Percentiles rank a stretch among this genome's conserved stretches.
phyloP scores from a whole-genome alignment of 2,888 invertebrate genomes.

The Drosophila meridiana region DNA sequence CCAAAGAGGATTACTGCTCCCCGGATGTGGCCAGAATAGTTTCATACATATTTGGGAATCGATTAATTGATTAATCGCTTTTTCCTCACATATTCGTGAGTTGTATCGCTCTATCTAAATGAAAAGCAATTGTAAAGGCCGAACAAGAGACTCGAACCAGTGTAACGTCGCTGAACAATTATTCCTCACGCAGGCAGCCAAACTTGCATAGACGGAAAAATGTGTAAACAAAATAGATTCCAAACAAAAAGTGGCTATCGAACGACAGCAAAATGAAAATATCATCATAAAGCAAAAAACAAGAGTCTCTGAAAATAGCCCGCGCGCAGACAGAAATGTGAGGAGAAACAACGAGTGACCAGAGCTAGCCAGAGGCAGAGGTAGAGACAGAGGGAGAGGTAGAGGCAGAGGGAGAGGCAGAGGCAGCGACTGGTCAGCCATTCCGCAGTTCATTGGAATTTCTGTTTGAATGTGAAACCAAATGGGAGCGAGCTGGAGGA shows the following conservation, averaged over 20 bases:
- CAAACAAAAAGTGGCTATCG: conserved; percentile 47
- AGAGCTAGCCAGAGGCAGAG: not conserved
- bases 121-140: conserved; percentile 1
- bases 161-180: conserved; percentile 41
- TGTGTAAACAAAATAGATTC: conserved; percentile 34
- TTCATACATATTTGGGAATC: not conserved
- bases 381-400: not conserved
- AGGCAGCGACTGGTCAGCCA: conserved; percentile 48
- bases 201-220: conserved; percentile 24
- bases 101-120: not conserved
- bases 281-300: conserved; percentile 34
- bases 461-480: conserved; percentile 48
- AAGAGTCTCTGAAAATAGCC: conserved; percentile 20
- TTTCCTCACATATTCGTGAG: not conserved
- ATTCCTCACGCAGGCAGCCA: conserved; percentile 53
- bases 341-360: conserved; percentile 26
- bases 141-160: conserved; percentile 1
- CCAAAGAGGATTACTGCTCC: not conserved
- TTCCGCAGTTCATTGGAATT: conserved; percentile 57
- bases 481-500: conserved; percentile 46
- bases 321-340: not conserved
- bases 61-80: conserved; percentile 11
- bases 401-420: conserved; percentile 5
- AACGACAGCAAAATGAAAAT: conserved; percentile 46
- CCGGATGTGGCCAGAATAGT: not conserved